These are phyloP conservation scores for Enteromius unitaeniatus DNA, from an alignment of 2,797 vertebrate species.

Conservation along the genomic window DNA sequence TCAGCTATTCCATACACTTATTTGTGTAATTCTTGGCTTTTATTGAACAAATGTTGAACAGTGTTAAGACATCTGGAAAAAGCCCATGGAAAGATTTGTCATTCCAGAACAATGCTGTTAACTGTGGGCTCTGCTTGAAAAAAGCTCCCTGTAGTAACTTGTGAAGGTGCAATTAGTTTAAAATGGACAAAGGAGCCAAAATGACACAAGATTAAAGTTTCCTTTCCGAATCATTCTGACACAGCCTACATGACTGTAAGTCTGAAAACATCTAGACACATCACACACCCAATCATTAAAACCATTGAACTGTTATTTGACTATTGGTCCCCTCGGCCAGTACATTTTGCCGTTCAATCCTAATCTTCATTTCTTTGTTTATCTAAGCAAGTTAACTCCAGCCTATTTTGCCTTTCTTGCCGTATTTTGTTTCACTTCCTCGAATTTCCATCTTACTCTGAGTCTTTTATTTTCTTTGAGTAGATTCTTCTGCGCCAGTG, in stretches of 20 bases:
- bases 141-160: conserved; percentile 30
- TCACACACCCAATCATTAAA: conserved; percentile 43
- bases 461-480: conserved; percentile 38
- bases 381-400: conserved; percentile 35
- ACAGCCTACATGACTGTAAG: conserved; percentile 9
- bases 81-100: conserved; percentile 18
- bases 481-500: conserved; percentile 22
- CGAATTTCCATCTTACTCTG: not conserved
- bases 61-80: conserved; percentile 18
- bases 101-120: conserved; percentile 6
- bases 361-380: conserved; percentile 39
- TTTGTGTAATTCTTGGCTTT: conserved; percentile 8
- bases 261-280: conserved; percentile 32
- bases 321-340: not conserved
- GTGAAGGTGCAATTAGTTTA: conserved; percentile 19
- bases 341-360: not conserved
- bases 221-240: conserved; percentile 12
- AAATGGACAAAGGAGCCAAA: conserved; percentile 10
- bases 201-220: conserved; percentile 24
- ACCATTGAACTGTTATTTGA: not conserved
- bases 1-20: conserved; percentile 7
- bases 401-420: conserved; percentile 7
- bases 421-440: conserved; percentile 39
- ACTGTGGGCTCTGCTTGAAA: not conserved
- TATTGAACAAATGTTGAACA: not conserved